Base-by-base conservation (phyloP, 2,113 vertebrate genomes). In the Leiothrix lutea region DNA sequence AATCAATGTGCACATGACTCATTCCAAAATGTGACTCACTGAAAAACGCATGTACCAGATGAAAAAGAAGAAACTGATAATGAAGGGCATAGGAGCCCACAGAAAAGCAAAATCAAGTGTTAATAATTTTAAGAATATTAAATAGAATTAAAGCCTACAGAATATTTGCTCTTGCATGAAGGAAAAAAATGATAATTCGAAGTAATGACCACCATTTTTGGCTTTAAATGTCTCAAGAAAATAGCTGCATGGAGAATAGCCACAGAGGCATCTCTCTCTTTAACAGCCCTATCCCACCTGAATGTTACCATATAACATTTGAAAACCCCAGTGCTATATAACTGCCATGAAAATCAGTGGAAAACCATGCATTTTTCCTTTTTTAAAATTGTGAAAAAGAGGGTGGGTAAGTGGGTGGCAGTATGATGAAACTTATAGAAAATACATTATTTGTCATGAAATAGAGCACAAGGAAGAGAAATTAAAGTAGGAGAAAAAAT, bases 381-480 rank as follows among this genome's bases (percentile, higher is more conserved):
- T 97, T 96, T 97, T 97, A 96, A 95, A 95, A 88, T 82, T 90
- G 90, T 94, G 92, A 97, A 97, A 97, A 64, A 93, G 95, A 95
- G 90, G 92, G 93, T 86, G 70, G 93, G 60, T 80, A 74, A 92
- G 97, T 97, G 94, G 97, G 97, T 92, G 92, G 96, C 35, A 94
- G 91, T 94, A 93, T 67, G 92, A 93, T 94, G 67, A 95, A 36
- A 82, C 82, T 96, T 88, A 94, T 19, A 81, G 92, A 96, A 92
- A 89, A 89, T 72, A 57, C 60, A 84, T 95, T 94, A 93, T 94
- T 97, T 70, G 69, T 94, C 84, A 97, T 95, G 74, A 94, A 96
- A 88, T 74, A 96, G 40, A 92, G 87, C 86, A 93, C 65, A 96
- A 92, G 81, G 88, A 95, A 64, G 31, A 85, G 48, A 88, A 95